Evolutionary conservation across 2,113 vertebrate genomes (phyloP).

Genomic region (Aphyosemion australe): DNA sequence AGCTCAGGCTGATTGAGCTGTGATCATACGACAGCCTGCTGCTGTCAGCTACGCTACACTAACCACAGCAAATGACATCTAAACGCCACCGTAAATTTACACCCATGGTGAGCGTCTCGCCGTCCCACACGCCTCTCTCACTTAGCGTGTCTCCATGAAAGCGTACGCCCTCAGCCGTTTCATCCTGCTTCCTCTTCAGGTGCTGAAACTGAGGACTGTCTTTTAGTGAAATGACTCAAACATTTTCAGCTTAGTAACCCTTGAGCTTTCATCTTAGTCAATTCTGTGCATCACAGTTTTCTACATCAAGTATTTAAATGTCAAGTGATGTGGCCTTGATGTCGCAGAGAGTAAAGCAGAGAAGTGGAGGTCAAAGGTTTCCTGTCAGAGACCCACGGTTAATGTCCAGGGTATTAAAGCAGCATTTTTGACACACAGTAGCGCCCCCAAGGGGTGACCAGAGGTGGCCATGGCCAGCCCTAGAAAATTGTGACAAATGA

Average conservation of each 20-base stretch:
- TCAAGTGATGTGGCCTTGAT: constrained; percentile 6
- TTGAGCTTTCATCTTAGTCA: neutral
- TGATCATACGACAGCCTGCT: constrained; percentile 56
- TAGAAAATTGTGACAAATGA: too few species aligned
- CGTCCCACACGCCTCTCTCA: constrained; percentile 9
- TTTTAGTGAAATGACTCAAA: neutral
- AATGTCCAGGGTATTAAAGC: too few species aligned
- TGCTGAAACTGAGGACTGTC: neutral
- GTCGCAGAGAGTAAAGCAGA: neutral
- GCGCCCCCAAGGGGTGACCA: too few species aligned
- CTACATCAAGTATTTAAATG: neutral
- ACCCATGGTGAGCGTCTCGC: constrained; percentile 3
- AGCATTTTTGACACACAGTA: too few species aligned
- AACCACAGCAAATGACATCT: constrained; percentile 47
- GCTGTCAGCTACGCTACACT: constrained; percentile 51
- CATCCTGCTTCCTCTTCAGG: constrained; percentile 8
- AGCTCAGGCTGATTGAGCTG: constrained; percentile 67
- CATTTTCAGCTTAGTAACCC: neutral
- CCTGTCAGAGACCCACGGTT: neutral
- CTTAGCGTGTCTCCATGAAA: constrained; percentile 12
- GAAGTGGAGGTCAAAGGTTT: neutral
- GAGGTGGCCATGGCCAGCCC: too few species aligned
- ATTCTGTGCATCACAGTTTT: neutral
- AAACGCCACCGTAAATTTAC: constrained; percentile 40
- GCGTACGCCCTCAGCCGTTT: constrained; percentile 3